Conservation (phyloP, 30 jellyfish, hydroid and myxozoan genomes). For the Mastigias papua region DNA sequence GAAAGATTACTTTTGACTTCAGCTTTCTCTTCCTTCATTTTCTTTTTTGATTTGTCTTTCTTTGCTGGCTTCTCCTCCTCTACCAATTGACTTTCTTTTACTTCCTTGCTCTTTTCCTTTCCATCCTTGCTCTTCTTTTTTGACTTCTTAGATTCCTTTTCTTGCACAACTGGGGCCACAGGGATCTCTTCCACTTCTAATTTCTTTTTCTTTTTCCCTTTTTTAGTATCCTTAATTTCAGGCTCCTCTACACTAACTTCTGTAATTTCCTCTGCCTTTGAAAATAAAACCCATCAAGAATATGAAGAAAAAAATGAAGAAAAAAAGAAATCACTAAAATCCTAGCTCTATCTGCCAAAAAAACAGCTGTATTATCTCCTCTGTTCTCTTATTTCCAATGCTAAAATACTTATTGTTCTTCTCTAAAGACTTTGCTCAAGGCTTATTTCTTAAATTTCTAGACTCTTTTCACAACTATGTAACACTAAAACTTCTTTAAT, state of each 20-base stretch:
- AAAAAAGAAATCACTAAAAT: not conserved
- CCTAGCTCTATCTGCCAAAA: not conserved
- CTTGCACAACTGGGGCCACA: constrained; percentile 33
- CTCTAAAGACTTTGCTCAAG: no score
- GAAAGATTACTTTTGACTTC: not conserved
- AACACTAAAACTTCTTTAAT: no score
- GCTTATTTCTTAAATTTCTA: no score
- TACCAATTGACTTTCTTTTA: not conserved
- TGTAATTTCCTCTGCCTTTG: constrained; percentile 24
- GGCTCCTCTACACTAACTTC: constrained; percentile 64
- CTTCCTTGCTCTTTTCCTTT: constrained; percentile 30
- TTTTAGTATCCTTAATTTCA: constrained; percentile 16
- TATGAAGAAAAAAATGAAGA: not conserved
- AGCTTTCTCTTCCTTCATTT: constrained; percentile 2
- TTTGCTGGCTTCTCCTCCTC: constrained; percentile 25
- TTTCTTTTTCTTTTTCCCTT: constrained; percentile 56
- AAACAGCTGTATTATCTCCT: no score
- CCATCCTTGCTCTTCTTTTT: constrained; percentile 35
- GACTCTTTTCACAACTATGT: no score
- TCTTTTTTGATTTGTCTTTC: constrained; percentile 37
- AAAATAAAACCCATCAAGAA: not conserved
- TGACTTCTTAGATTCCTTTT: constrained; percentile 38
- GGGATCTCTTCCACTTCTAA: constrained; percentile 10
- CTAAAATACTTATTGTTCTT: no score
- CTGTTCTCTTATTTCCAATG: no score